Evolutionary conservation across 2,888 invertebrate genomes (phyloP).

Genomic region (Neoaliturus tenellus): DNA sequence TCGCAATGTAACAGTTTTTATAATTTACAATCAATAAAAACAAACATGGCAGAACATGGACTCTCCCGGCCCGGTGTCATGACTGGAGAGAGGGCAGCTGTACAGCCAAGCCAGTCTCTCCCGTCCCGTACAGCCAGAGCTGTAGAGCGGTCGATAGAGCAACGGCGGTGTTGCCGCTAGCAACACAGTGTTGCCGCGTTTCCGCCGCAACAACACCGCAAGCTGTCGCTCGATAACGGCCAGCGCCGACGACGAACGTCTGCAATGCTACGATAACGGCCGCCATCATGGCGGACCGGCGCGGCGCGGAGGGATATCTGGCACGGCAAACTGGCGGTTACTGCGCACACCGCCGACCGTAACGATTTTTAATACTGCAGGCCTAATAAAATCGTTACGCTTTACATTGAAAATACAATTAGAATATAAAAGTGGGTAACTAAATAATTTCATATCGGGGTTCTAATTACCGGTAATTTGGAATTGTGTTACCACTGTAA

Average conservation of each 20-base stretch:
- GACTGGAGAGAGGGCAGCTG: neutral
- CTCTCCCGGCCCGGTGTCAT: neutral
- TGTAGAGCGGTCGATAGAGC: constrained; percentile 18
- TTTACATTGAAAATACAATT: too few relatives aligned
- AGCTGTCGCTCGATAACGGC: constrained; percentile 9
- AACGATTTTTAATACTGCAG: too few relatives aligned
- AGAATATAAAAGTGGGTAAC: too few relatives aligned
- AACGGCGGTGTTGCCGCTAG: constrained; percentile 9
- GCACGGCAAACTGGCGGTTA: too few relatives aligned
- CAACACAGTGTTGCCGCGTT: constrained; percentile 13
- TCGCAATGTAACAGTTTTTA: too few relatives aligned
- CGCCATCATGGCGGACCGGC: constrained; percentile 1
- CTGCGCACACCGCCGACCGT: too few relatives aligned
- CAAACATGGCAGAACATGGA: constrained; percentile 4
- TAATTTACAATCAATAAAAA: neutral
- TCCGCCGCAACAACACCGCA: constrained; percentile 27
- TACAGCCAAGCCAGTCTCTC: neutral
- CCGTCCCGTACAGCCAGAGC: neutral
- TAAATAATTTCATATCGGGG: too few relatives aligned
- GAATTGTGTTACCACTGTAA: too few relatives aligned
- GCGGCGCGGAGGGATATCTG: neutral
- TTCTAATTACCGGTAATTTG: too few relatives aligned
- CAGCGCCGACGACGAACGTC: neutral
- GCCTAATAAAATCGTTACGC: too few relatives aligned
- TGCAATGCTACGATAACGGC: constrained; percentile 7